Evolutionary conservation across 2,797 vertebrate genomes (phyloP), one percentile per base, ranked within the genome.

Genomic region (Helicolenus hilgendorfi): DNA sequence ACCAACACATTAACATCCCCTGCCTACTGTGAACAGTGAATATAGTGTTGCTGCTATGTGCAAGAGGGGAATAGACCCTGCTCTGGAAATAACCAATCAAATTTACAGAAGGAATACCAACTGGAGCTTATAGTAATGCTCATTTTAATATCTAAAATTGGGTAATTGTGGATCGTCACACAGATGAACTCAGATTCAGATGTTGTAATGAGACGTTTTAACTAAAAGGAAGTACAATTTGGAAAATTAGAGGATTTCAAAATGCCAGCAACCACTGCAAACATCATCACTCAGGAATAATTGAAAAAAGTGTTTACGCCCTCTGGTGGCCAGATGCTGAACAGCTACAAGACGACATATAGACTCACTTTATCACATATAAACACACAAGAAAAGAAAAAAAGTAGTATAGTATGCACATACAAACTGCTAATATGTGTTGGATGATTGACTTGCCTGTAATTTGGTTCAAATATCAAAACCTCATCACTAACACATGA

Each of bases 381-480:
- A n/a, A 67, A 88, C 27, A 62, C 18, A 73, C 27, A 36, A 64
- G 35, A 38, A 65, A 2, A 65, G 4, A 14, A 31, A 36, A 38
- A 15, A 13, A 24, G 1, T 15, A 20, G 31, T 53, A 31, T 14
- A 29, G 9, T 2, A 8, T 68, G 9, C 35, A 62, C 5, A 87
- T 22, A 35, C 33, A 83, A 36, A 35, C 56, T 76, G 53, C 15
- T 70, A 62, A 79, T 82, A 77, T 49, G 11, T 69, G 72, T 35
- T 10, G 68, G 58, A 59, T 81, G 81, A 80, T 71, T 5, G 35
- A 77, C 87, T 77, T 81, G 68, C 77, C 62, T 60, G 70, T 22
- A 8, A 31, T 89, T 86, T 91, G 85, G 75, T 80, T 85, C 89
- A 69, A 56, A 91, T 77, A 89, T 81, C 79, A 86, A 76, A 92